Percentiles rank a stretch among this genome's conserved stretches.
phyloP scores from a whole-genome alignment of 2,113 vertebrate species.

The Calyptomena viridis region DNA sequence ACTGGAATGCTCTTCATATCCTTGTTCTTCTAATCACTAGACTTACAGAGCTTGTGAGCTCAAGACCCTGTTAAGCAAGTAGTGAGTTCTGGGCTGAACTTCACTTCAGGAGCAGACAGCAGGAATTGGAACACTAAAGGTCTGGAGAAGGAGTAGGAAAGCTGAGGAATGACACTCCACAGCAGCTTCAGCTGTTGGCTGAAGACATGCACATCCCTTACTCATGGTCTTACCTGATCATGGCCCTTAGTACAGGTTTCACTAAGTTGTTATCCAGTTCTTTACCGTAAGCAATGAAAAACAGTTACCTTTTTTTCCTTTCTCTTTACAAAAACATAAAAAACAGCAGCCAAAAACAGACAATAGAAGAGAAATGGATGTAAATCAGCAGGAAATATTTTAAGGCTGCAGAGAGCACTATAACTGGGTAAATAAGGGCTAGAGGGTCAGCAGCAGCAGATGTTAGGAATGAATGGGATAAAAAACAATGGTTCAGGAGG shows the following conservation, averaged over 20 bases:
- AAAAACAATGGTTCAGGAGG: not conserved
- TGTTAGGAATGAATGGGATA: not conserved
- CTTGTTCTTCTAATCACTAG: not conserved
- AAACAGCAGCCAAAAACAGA: not conserved
- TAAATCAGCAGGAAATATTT: conserved; percentile 24
- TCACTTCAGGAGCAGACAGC: fast-evolving
- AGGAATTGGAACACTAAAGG: not conserved
- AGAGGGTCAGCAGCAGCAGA: not conserved
- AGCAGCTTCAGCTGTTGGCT: not conserved
- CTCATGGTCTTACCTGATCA: not conserved
- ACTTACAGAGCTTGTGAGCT: not conserved
- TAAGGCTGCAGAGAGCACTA: not conserved
- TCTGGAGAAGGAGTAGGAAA: not conserved
- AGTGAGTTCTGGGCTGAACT: not conserved
- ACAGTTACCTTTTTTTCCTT: not conserved
- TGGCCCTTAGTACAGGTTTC: not conserved
- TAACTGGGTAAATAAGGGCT: not conserved
- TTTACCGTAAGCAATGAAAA: not conserved
- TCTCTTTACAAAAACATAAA: not conserved
- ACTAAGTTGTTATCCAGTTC: not conserved
- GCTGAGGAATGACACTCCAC: not conserved
- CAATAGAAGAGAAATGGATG: not conserved
- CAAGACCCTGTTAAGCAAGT: not conserved
- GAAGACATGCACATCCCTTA: not conserved
- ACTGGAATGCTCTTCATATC: not conserved